Evolutionary conservation across 2,113 vertebrate species (phyloP).

Genomic region (Silurus glanis): DNA sequence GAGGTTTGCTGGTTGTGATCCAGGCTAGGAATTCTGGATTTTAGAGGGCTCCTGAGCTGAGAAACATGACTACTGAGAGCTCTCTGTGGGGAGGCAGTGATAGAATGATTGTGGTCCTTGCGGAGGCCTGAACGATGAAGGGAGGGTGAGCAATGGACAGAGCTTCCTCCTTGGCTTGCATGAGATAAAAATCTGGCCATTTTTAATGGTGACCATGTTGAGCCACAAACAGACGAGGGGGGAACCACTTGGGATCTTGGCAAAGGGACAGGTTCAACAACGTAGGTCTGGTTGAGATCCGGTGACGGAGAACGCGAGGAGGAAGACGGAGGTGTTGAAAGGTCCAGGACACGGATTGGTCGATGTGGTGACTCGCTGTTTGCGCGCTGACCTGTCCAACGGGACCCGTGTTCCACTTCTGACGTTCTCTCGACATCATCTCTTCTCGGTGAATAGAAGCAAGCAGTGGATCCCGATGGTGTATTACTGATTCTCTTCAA

Average conservation of each 20-base stretch:
- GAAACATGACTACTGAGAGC: conserved; percentile 25
- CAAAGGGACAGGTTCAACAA: background rate
- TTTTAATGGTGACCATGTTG: conserved; percentile 8
- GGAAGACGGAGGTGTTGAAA: conserved; percentile 30
- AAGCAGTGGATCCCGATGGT: conserved; percentile 17
- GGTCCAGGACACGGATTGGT: conserved; percentile 52
- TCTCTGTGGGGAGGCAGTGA: background rate
- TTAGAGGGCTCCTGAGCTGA: conserved; percentile 54
- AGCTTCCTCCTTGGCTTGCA: background rate
- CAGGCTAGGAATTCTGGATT: conserved; percentile 2
- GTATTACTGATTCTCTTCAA: background rate
- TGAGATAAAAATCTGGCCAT: background rate
- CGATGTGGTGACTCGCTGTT: background rate
- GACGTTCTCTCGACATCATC: background rate
- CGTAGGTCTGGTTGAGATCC: conserved; percentile 46
- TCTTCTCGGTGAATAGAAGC: conserved; percentile 51
- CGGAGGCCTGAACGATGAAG: background rate
- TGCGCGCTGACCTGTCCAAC: background rate
- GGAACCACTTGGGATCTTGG: conserved; percentile 5
- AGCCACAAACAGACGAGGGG: background rate
- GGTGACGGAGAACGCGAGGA: conserved; percentile 1
- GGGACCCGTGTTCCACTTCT: conserved; percentile 33
- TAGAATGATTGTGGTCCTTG: background rate
- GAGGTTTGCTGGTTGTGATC: conserved; percentile 47
- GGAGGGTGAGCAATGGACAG: background rate